Percentiles rank a stretch among this genome's conserved stretches.
phyloP scores from a whole-genome alignment of 2,113 vertebrate genomes.

The Tichodroma muraria region DNA sequence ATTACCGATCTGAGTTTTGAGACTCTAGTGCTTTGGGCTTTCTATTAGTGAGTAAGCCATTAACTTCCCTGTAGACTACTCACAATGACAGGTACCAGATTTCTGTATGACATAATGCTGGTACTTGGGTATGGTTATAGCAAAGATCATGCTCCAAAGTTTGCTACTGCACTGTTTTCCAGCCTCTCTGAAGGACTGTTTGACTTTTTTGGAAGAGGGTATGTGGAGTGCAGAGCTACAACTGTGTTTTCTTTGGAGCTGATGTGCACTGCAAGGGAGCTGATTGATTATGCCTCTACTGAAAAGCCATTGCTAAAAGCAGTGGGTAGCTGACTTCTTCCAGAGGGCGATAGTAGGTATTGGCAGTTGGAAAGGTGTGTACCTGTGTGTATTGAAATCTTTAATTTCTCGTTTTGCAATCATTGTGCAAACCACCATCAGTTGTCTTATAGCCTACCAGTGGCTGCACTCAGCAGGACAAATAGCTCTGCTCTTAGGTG shows the following conservation, averaged over 20 bases:
- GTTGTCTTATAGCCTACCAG: neutral
- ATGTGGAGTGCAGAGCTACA: neutral
- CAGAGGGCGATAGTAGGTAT: neutral
- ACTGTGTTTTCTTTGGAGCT: neutral
- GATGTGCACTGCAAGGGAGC: neutral
- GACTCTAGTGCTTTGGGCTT: neutral
- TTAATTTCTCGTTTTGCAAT: neutral
- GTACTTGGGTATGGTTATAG: neutral
- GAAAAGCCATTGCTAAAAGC: neutral
- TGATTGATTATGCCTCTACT: neutral
- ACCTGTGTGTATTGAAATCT: neutral
- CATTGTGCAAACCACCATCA: neutral
- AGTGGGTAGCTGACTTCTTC: neutral
- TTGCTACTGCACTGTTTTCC: neutral
- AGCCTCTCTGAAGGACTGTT: neutral
- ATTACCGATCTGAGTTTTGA: neutral
- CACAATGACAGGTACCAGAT: neutral
- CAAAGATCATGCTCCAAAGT: neutral
- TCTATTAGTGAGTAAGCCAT: neutral
- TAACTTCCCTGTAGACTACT: neutral
- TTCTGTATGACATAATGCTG: neutral
- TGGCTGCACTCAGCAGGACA: neutral
- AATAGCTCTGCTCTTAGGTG: neutral
- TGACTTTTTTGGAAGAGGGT: neutral
- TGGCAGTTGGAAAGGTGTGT: neutral